phyloP scores from a whole-genome alignment of 2,797 vertebrate species.

The Philypnodon macrostomus region DNA sequence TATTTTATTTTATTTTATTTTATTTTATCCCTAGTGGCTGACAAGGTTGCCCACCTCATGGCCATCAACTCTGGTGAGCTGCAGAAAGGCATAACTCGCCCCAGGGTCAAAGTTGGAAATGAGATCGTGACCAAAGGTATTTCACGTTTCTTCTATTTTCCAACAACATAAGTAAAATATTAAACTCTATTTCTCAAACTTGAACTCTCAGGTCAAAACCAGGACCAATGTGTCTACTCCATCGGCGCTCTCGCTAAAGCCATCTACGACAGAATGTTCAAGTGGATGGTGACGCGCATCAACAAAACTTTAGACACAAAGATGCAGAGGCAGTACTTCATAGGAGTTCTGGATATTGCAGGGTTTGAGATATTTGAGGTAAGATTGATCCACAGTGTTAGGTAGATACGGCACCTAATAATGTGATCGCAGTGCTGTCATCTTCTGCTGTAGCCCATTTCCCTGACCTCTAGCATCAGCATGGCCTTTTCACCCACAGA shows the following conservation, averaged over 20 bases:
- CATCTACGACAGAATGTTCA: constrained; percentile 77
- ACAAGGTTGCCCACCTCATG: constrained; percentile 75
- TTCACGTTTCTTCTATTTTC: not conserved
- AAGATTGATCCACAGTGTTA: constrained; percentile 11
- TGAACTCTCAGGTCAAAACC: constrained; percentile 62
- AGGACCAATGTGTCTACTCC: constrained; percentile 73
- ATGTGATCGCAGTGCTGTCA: too few relatives aligned
- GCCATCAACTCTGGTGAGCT: constrained; percentile 66
- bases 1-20: too few relatives aligned
- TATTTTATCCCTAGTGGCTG: constrained; percentile 52
- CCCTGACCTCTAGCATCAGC: too few relatives aligned
- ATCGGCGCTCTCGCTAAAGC: constrained; percentile 71
- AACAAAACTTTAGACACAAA: constrained; percentile 76
- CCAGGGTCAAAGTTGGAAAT: constrained; percentile 68
- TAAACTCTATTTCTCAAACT: constrained; percentile 5
- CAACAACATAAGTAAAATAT: not conserved
- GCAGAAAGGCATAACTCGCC: constrained; percentile 67
- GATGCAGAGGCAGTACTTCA: constrained; percentile 77
- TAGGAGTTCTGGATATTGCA: constrained; percentile 73
- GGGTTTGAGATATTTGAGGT: constrained; percentile 80
- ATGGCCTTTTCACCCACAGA: too few relatives aligned
- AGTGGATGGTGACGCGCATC: constrained; percentile 74
- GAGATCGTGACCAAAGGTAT: constrained; percentile 74
- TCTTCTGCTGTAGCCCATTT: too few relatives aligned
- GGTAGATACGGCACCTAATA: too few relatives aligned